Base-by-base conservation (phyloP, 2,888 invertebrate species). In the Cremastobaeus sp. region DNA sequence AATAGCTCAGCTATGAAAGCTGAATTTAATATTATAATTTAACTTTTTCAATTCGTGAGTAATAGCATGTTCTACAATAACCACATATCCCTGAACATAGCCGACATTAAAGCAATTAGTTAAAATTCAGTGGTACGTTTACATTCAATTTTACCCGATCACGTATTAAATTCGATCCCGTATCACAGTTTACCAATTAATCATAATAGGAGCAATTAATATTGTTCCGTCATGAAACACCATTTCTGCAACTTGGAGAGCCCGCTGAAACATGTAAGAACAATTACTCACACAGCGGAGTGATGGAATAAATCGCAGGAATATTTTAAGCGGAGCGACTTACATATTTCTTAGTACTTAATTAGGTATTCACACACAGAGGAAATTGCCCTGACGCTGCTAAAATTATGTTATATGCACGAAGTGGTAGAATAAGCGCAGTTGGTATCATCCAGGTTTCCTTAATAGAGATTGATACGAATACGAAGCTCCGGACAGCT, bases 391-490 rank as follows among this genome's bases (percentile, higher is more conserved):
- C 41, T 3, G 15, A 41, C 11, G 39, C 11, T n/a, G 11, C 18
- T 30, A 28, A 41, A 55, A 18, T 55, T 41, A 20, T 18, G 5
- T 39, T 35, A 41, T 30, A 32, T 34, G 12, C 18, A 30, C 34
- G 41, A 43, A 55, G 9, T 12, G 34, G 9, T 32, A 32, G 20
- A 57, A 43, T 57, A 41, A 43, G 55, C 32, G 34, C 43, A 41
- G 43, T 59, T 30, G 35, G 35, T 47, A 47, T 37, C 34, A 50
- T 45, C 14, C 43, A 20, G 21, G 32, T 25, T 50, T 52, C 50
- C 32, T 52, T 43, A 43, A 52, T 52, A 62, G 43, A 52, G 62
- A 62, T 52, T 62, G 52, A 52, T 62, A 52, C 62, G 43, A 62
- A 62, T 62, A 62, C 41, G 21, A 21, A 25, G 30, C 39, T 60